Percentiles rank a stretch among this genome's conserved stretches.
Evolutionary conservation across 2,888 invertebrate genomes (phyloP).

Genomic region (Agriopis marginaria): DNA sequence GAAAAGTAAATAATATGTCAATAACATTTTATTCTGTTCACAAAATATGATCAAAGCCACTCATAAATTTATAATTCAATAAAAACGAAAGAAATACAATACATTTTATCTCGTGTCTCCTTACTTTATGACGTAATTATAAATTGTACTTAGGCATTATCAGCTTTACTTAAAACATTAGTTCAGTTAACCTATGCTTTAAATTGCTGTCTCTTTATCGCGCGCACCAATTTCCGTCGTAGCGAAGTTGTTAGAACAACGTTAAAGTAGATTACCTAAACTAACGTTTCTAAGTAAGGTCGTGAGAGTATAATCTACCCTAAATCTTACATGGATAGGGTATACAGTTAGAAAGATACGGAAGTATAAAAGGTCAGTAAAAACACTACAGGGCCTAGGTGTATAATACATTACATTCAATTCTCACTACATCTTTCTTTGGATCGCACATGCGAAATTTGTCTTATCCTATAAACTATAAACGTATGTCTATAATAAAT

Average conservation of each 20-base stretch:
- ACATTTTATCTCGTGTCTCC: not conserved
- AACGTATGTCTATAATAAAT: conserved; percentile 54
- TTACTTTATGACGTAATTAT: not conserved
- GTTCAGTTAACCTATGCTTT: no score
- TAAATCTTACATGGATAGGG: conserved; percentile 36
- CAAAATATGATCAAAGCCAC: not conserved
- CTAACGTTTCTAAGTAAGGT: not conserved
- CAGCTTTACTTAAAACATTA: not conserved
- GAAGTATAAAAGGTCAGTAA: conserved; percentile 83
- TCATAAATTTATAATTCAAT: not conserved
- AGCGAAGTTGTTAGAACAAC: no score
- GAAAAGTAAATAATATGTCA: no score
- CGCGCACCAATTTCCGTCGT: no score
- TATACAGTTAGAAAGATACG: conserved; percentile 63
- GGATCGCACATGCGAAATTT: conserved; percentile 54
- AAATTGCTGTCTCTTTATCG: no score
- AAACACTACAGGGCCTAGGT: conserved; percentile 78
- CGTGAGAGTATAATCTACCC: conserved; percentile 5
- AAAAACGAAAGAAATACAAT: not conserved
- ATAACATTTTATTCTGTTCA: not conserved
- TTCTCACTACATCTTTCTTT: conserved; percentile 82
- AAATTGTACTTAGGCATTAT: conserved; percentile 1
- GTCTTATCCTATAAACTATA: conserved; percentile 36
- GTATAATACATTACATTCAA: conserved; percentile 71
- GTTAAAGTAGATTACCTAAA: no score